Base-by-base conservation (phyloP, 2,888 invertebrate species). In the Drosophila niveifrons region DNA sequence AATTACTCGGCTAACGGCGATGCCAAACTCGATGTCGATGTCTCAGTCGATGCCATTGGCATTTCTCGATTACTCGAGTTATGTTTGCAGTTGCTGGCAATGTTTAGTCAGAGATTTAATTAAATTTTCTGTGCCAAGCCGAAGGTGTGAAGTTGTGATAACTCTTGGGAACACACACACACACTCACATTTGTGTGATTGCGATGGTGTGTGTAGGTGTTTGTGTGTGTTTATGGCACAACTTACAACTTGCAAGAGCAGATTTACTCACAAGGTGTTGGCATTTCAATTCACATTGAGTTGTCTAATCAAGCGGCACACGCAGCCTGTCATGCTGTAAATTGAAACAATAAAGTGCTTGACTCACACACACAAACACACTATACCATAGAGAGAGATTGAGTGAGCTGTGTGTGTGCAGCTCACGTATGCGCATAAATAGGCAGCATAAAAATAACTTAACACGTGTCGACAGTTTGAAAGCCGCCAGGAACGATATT, bases 401-500 rank as follows among this genome's bases (percentile, higher is more conserved):
- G 53, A 48, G 46, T 66, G 61, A 36, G 74, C 28, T 64, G 67
- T 66, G 76, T 67, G 74, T 86, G 75, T 87, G 81, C 66, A 66
- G 55, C 74, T 53, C 86, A 85, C 88, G 82, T 88, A 82, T 69
- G 64, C 69, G 83, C 86, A 89, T 89, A 89, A 82, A 89, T 88
- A 82, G 78, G 72, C 90, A 68, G 88, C 77, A 82, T 90, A 88
- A 90, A 90, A 86, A 90, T 90, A 86, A 90, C 90, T 90, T 86
- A 88, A 86, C 90, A 90, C 86, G 90, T 86, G 86, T 90, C 89
- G 90, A 88, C 90, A 88, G 75, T 88, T 86, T 88, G 78, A 77
- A 72, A 71, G 83, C 78, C 75, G 55, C 67, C 73, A 64, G 67
- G 43, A 70, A 50, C 56, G 52, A 52, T 58, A 77, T 73, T 68